Percentiles rank a stretch among this genome's conserved stretches.
phyloP scores from a whole-genome alignment of 2,797 vertebrate species.

The Poeciliopsis gracilis region DNA sequence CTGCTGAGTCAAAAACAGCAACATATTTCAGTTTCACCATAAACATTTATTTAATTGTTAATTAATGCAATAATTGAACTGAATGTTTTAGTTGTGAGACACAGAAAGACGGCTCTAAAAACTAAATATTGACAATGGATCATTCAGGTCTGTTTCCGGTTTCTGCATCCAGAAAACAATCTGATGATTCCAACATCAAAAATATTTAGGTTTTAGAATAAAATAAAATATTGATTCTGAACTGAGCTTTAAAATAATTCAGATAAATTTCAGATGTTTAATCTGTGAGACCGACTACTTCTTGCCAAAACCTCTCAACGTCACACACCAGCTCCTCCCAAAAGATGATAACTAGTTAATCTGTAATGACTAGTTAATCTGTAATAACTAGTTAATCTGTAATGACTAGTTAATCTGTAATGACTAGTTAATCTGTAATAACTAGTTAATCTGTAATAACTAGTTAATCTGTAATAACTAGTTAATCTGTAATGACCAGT shows the following conservation, averaged over 20 bases:
- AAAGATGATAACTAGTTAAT: too few species aligned
- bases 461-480: too few species aligned
- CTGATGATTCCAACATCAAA: too few species aligned
- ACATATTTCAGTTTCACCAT: neutral
- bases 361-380: too few species aligned
- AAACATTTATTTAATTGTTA: neutral
- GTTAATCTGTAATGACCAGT: too few species aligned
- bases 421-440: too few species aligned
- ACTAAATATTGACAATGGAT: neutral
- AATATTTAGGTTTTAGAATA: neutral
- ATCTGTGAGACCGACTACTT: too few species aligned
- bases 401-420: too few species aligned
- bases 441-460: too few species aligned
- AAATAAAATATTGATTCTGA: neutral
- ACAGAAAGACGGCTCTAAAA: neutral
- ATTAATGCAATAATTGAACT: neutral
- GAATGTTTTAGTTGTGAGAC: neutral
- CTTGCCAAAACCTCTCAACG: too few species aligned
- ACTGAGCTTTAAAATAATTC: neutral
- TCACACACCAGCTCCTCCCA: too few species aligned
- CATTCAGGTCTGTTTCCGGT: neutral
- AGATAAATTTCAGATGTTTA: neutral
- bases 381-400: too few species aligned
- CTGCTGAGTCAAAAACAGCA: neutral
- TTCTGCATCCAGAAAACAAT: neutral